Conservation (phyloP, 64 coral and sea anemone genomes). For the Cladopsammia gracilis region DNA sequence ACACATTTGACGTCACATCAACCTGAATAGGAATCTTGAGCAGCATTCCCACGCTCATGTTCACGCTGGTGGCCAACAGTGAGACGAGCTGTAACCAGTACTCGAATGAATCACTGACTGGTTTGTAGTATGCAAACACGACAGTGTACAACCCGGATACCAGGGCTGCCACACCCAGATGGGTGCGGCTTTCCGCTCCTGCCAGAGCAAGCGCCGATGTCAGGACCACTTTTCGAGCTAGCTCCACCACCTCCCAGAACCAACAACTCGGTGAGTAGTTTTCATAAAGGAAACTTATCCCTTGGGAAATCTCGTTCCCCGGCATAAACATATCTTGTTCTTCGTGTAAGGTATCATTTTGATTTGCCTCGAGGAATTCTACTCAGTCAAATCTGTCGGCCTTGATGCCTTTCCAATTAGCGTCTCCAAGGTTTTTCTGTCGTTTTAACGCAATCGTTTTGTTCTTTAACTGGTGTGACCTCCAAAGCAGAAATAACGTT, state of each 20-base stretch:
- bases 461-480: neutral
- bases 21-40: neutral
- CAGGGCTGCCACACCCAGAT: conserved; percentile 2
- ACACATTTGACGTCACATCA: neutral
- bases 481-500: conserved; percentile 51
- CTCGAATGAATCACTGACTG: conserved; percentile 21
- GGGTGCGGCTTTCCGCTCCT: conserved; percentile 18
- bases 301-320: neutral
- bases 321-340: neutral
- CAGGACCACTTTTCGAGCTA: conserved; percentile 7
- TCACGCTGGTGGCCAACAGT: neutral
- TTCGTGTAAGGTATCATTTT: neutral
- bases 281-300: conserved; percentile 68
- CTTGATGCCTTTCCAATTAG: neutral
- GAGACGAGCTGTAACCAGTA: conserved; percentile 19
- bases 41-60: neutral
- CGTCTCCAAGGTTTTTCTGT: neutral
- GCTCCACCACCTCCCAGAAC: conserved; percentile 34
- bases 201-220: neutral
- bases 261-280: conserved; percentile 51
- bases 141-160: conserved; percentile 16
- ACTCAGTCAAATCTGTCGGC: no score
- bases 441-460: neutral
- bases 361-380: no score
- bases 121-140: conserved; percentile 13